Evolutionary conservation across 2,797 vertebrate species (phyloP).

Genomic region (Corythornis leucogaster): DNA sequence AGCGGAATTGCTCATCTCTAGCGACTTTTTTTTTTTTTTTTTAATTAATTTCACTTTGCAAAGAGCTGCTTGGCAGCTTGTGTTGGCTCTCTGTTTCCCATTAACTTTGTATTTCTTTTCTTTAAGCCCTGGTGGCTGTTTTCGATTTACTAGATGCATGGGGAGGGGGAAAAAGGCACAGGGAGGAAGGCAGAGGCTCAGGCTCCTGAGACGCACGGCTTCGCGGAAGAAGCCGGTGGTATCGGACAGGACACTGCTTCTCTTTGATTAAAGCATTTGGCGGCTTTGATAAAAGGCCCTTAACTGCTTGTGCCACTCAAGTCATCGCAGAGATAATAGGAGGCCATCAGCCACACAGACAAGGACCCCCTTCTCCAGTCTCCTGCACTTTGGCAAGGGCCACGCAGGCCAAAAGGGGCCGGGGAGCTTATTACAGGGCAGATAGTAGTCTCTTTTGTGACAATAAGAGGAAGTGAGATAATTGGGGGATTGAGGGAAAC

Average conservation of each 20-base stretch:
- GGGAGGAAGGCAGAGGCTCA: not conserved
- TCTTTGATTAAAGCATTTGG: slow-evolving; percentile 64
- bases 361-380: not conserved
- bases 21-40: not conserved
- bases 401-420: not conserved
- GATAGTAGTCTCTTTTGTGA: slow-evolving; percentile 68
- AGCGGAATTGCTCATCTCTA: not conserved
- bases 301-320: slow-evolving; percentile 61
- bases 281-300: slow-evolving; percentile 74
- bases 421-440: slow-evolving; percentile 33
- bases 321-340: slow-evolving; percentile 69
- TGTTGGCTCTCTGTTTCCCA: slow-evolving; percentile 56
- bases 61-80: slow-evolving; percentile 49
- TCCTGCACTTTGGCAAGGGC: slow-evolving; percentile 24
- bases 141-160: slow-evolving; percentile 15
- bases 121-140: slow-evolving; percentile 22
- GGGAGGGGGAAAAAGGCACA: not conserved
- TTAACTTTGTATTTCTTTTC: slow-evolving; percentile 46
- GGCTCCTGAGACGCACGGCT: not conserved
- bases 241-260: slow-evolving; percentile 36
- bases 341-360: slow-evolving; percentile 44
- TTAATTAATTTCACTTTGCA: slow-evolving; percentile 59
- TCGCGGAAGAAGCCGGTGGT: not conserved
- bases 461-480: slow-evolving; percentile 85
- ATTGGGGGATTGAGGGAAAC: slow-evolving; percentile 67